Evolutionary conservation across 2,888 invertebrate species (phyloP).

Genomic region (Agrotis ipsilon): DNA sequence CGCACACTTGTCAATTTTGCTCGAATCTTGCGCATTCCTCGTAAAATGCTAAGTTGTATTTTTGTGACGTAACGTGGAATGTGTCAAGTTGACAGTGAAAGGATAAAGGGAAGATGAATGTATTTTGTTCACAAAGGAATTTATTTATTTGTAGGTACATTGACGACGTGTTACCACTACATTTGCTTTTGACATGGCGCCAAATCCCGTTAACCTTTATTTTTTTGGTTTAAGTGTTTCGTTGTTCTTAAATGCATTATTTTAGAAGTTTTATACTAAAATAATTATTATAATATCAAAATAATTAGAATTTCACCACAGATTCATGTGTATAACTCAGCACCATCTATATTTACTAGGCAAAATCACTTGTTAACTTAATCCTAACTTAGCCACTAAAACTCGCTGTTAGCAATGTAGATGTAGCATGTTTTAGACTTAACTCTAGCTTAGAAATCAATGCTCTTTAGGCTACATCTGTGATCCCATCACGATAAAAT

Average conservation of each 20-base stretch:
- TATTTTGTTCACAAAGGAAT: slow-evolving; percentile 31
- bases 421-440: slow-evolving; percentile 41
- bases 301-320: not conserved
- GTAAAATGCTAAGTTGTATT: not conserved
- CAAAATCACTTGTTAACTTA: slow-evolving; percentile 16
- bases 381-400: slow-evolving; percentile 2
- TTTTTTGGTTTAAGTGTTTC: not conserved
- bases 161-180: slow-evolving; percentile 21
- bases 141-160: slow-evolving; percentile 36
- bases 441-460: slow-evolving; percentile 60
- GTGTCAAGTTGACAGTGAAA: slow-evolving; percentile 48
- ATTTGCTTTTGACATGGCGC: slow-evolving; percentile 25
- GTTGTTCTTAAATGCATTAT: not conserved
- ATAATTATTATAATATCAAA: not conserved
- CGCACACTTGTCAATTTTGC: slow-evolving; percentile 10
- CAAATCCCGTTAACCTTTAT: not conserved
- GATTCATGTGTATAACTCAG: not conserved
- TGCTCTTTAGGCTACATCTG: slow-evolving; percentile 89
- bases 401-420: slow-evolving; percentile 6
- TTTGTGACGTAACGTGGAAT: slow-evolving; percentile 20
- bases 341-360: slow-evolving; percentile 18
- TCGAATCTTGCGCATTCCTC: slow-evolving; percentile 36
- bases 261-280: not conserved
- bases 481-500: slow-evolving; percentile 84
- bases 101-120: slow-evolving; percentile 37